Base-by-base conservation (phyloP, 2,113 vertebrate species). In the Chinchilla lanigera region DNA sequence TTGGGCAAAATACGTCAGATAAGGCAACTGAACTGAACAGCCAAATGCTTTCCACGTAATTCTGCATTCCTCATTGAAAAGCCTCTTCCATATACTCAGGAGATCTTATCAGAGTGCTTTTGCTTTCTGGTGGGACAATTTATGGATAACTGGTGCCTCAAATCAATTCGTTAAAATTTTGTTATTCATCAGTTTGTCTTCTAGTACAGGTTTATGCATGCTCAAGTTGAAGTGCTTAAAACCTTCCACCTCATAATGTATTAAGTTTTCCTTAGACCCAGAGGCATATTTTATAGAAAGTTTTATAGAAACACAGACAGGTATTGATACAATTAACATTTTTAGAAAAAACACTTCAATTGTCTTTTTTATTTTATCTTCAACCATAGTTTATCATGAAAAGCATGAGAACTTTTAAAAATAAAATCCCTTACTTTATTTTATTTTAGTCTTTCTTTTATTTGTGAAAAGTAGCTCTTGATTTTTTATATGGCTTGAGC, bases 81-180 rank as follows among this genome's bases (percentile, higher is more conserved):
- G 44, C 28, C 41, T 26, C 12, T 35, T 38, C 0, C 11, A 10
- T 16, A 8, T 2, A 28, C 12, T 38, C 33, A 19, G 17, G 3
- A 17, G 47, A 9, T 3, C 19, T 22, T 35, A 12, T 0, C 30
- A 89, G 22, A 77, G 1, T 12, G 33, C 38, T 47, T 77, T 41
- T 75, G 28, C 28, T 75, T 33, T 35, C 10, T 19, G 58, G 28
- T 26, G 60, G 38, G 30, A 4, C 30, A 77, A 35, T 77, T 75
- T 8, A 52, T 24, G 3, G 22, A 83, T 41, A 30, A 2, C 7
- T 38, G 4, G 82, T 89, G 26, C 5, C 28, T 17, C 30, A 67
- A n/a, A 28, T 17, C 14, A n/a, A 85, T 33, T 47, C 38, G 47
- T 56, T 75, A 61, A 75, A 24, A n/a, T 84, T 52, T 19, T 30